Evolutionary conservation across 2,797 vertebrate genomes (phyloP).

Genomic region (Pangasius macronema): DNA sequence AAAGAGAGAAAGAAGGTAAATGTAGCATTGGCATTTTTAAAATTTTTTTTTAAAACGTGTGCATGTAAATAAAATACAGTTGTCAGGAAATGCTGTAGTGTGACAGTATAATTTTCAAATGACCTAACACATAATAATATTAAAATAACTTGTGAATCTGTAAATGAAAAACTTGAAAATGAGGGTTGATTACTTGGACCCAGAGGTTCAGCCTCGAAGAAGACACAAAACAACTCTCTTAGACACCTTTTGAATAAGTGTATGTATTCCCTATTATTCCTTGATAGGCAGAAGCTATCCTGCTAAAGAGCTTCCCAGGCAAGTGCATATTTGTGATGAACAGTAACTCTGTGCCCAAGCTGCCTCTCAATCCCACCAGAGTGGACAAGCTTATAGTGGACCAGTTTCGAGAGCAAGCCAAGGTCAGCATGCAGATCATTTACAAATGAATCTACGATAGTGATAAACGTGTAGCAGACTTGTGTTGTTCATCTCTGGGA

Average conservation of each 20-base stretch:
- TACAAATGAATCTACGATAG: background rate
- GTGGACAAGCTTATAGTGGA: constrained; percentile 89
- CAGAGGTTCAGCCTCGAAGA: background rate
- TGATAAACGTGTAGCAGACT: background rate
- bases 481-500: background rate
- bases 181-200: background rate
- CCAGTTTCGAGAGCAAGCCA: constrained; percentile 86
- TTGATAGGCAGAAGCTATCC: constrained; percentile 82
- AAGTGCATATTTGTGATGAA: constrained; percentile 76
- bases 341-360: constrained; percentile 76
- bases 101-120: background rate
- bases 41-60: background rate
- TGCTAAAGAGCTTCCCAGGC: constrained; percentile 80
- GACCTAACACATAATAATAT: background rate
- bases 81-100: background rate
- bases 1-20: constrained; percentile 90
- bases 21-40: background rate
- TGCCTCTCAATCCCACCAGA: constrained; percentile 82
- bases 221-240: background rate
- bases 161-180: background rate
- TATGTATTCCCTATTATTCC: constrained; percentile 34
- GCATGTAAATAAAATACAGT: background rate
- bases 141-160: background rate
- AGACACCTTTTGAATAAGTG: background rate
- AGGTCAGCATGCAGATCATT: constrained; percentile 74